phyloP scores from a whole-genome alignment of 2,888 invertebrate species.

The Diadegma fenestrale region DNA sequence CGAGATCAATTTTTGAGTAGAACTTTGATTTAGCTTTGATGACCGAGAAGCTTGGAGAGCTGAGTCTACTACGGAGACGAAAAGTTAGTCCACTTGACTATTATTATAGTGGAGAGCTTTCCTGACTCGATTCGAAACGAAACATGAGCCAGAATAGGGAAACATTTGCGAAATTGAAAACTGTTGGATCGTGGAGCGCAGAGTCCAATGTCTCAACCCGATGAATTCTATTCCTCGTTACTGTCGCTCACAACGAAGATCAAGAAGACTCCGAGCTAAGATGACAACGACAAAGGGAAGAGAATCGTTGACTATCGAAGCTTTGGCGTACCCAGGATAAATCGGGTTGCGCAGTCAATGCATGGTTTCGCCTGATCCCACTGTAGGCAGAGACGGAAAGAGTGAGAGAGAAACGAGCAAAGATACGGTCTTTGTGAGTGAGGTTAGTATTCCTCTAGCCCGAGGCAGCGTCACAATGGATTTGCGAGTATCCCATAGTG shows the following conservation, averaged over 20 bases:
- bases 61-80: background rate
- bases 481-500: conserved; percentile 52
- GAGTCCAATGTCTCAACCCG: conserved; percentile 11
- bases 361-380: conserved; percentile 1
- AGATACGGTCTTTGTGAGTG: conserved; percentile 52
- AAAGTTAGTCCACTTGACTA: background rate
- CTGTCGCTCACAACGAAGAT: conserved; percentile 1
- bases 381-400: conserved; percentile 8
- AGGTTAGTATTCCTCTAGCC: conserved; percentile 58
- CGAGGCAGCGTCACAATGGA: conserved; percentile 63
- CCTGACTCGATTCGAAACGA: background rate
- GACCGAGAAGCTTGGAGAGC: background rate
- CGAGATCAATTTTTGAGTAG: background rate
- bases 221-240: conserved; percentile 22
- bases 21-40: background rate
- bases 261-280: conserved; percentile 19
- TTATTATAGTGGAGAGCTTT: background rate
- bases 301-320: conserved; percentile 44
- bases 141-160: background rate
- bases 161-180: conserved; percentile 7
- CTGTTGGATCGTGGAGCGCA: conserved; percentile 9
- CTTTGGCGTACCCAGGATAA: conserved; percentile 54
- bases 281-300: conserved; percentile 25
- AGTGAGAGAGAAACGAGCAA: conserved; percentile 1
- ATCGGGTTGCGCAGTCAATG: conserved; percentile 51